phyloP scores from a whole-genome alignment of 2,888 invertebrate genomes.

The Ophioninae sp. region DNA sequence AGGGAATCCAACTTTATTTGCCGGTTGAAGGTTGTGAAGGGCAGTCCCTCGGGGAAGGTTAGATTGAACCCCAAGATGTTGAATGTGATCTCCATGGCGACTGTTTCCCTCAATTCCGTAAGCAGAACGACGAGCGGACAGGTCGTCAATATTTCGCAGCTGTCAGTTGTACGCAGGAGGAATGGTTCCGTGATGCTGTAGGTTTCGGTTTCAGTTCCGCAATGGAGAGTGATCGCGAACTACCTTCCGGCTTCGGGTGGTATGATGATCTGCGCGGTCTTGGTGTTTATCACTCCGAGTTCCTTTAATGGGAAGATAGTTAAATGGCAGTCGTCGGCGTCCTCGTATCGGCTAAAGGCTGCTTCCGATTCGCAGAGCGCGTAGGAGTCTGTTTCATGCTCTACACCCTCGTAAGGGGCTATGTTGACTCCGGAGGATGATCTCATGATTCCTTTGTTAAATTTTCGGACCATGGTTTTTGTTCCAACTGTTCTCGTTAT shows the following conservation, averaged over 20 bases:
- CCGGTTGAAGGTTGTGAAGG: not conserved
- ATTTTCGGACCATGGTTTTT: constrained; percentile 17
- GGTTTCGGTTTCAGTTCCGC: no score
- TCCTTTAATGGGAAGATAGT: not conserved
- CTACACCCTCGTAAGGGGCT: constrained; percentile 23
- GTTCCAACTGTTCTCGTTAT: constrained; percentile 9
- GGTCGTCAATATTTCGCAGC: no score
- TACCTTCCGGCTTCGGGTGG: not conserved
- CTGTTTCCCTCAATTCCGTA: not conserved
- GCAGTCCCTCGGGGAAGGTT: not conserved
- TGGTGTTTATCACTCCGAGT: constrained; percentile 6
- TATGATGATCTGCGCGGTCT: constrained; percentile 18
- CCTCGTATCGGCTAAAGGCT: not conserved
- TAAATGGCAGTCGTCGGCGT: constrained; percentile 15
- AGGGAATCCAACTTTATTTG: not conserved
- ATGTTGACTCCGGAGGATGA: constrained; percentile 1
- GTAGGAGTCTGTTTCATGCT: not conserved
- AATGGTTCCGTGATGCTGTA: no score
- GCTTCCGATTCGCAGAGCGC: not conserved
- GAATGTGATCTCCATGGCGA: not conserved
- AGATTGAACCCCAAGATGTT: not conserved
- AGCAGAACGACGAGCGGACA: not conserved
- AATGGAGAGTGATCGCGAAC: no score
- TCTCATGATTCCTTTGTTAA: not conserved
- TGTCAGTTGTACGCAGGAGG: no score